These are phyloP conservation scores for Lydus trimaculatus DNA, from an alignment of 2,888 invertebrate species.

Conservation along the genomic window DNA sequence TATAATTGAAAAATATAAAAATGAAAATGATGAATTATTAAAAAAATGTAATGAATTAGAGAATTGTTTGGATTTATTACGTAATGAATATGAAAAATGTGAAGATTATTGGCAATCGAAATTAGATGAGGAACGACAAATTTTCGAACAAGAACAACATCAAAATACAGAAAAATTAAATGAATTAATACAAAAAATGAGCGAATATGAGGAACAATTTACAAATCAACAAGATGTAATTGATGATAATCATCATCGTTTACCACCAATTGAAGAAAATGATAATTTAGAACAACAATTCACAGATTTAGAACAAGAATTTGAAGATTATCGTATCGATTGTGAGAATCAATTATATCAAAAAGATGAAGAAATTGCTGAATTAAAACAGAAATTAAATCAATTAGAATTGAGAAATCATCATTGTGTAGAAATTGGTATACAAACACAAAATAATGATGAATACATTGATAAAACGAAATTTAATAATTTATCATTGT, in stretches of 20 bases:
- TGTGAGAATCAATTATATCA: conserved; percentile 64
- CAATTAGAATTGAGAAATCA: conserved; percentile 50
- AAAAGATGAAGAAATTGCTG: conserved; percentile 65
- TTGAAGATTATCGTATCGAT: conserved; percentile 65
- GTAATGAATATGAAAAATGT: conserved; percentile 81
- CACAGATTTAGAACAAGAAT: conserved; percentile 75
- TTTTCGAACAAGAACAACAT: conserved; percentile 78
- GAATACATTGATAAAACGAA: conserved; percentile 28
- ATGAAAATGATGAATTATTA: conserved; percentile 57
- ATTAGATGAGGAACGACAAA: conserved; percentile 77
- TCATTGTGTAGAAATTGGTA: background rate
- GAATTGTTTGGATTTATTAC: conserved; percentile 75
- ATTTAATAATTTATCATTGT: conserved; percentile 52
- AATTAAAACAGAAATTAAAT: conserved; percentile 63
- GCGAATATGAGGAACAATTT: conserved; percentile 82
- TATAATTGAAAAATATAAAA: conserved; percentile 53
- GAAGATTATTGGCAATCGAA: conserved; percentile 88
- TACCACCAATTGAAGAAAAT: conserved; percentile 82
- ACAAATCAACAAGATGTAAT: conserved; percentile 62
- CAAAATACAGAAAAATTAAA: conserved; percentile 78
- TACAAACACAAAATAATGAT: conserved; percentile 3
- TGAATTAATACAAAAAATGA: conserved; percentile 75
- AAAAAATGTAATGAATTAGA: conserved; percentile 73
- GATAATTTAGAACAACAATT: conserved; percentile 75
- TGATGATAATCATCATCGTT: conserved; percentile 57